Evolutionary conservation across 2,888 invertebrate species (phyloP).

Genomic region (Helicoverpa assulta): DNA sequence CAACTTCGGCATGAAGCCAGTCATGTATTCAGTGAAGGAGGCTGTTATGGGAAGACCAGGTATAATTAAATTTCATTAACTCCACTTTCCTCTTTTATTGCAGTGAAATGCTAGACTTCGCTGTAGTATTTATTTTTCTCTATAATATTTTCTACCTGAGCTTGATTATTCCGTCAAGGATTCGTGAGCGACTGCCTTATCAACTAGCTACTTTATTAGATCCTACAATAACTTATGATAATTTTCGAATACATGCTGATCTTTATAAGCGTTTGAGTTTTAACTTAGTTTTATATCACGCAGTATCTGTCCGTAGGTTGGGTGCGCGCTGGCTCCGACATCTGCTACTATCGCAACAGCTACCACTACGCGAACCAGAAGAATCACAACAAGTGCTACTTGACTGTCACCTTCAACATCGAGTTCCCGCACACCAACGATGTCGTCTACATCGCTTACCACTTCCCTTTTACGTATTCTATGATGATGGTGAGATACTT

Average conservation of each 20-base stretch:
- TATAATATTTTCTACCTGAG: too few species aligned
- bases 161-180: too few species aligned
- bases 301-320: constrained; percentile 88
- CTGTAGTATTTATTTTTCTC: too few species aligned
- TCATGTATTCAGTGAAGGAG: constrained; percentile 95
- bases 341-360: constrained; percentile 96
- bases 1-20: constrained; percentile 97
- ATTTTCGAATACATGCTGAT: not conserved
- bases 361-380: constrained; percentile 90
- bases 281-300: constrained; percentile 12
- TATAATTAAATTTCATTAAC: constrained; percentile 50
- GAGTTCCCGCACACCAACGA: constrained; percentile 94
- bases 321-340: constrained; percentile 93
- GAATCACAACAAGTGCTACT: constrained; percentile 91
- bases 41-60: constrained; percentile 90
- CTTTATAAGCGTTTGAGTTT: not conserved
- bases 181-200: too few species aligned
- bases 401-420: constrained; percentile 94
- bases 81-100: not conserved
- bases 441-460: constrained; percentile 96
- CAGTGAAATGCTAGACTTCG: not conserved
- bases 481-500: constrained; percentile 91
- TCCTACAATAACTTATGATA: not conserved
- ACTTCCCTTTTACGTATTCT: constrained; percentile 96
- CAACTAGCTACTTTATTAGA: too few species aligned